Evolutionary conservation across 2,113 vertebrate species (phyloP).

Genomic region (Riparia riparia): DNA sequence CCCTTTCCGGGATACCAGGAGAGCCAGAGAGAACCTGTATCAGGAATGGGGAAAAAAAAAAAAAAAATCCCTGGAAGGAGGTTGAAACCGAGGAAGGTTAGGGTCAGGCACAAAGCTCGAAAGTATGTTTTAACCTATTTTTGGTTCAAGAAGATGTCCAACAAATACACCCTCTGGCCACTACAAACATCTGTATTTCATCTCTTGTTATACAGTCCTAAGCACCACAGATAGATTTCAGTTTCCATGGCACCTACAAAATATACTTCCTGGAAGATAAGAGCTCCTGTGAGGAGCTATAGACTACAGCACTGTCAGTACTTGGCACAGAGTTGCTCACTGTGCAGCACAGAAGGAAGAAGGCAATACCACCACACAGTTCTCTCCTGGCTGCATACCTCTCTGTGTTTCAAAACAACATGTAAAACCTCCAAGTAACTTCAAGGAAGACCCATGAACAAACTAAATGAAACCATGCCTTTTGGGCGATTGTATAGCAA

Average conservation of each 20-base stretch:
- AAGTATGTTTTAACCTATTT: background rate
- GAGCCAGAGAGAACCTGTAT: background rate
- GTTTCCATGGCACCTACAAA: conserved; percentile 23
- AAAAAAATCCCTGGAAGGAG: background rate
- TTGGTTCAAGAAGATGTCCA: background rate
- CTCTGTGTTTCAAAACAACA: background rate
- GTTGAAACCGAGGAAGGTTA: background rate
- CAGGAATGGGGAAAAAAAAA: background rate
- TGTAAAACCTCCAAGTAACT: background rate
- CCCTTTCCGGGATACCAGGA: background rate
- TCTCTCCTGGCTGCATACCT: background rate
- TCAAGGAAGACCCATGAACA: background rate
- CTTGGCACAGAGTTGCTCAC: background rate
- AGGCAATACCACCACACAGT: background rate
- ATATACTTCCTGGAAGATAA: background rate
- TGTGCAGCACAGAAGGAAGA: background rate
- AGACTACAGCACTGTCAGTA: background rate
- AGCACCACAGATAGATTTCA: background rate
- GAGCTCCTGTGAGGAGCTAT: background rate
- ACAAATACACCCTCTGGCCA: background rate
- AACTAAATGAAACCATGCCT: background rate
- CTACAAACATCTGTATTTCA: background rate
- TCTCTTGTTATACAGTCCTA: background rate
- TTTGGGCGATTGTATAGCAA: background rate
- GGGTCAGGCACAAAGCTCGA: background rate